A percentile compares a stretch with the other conserved stretches of the same genome.
Conservation (phyloP, 2,888 invertebrate genomes). For the Amaurobius ferox region DNA sequence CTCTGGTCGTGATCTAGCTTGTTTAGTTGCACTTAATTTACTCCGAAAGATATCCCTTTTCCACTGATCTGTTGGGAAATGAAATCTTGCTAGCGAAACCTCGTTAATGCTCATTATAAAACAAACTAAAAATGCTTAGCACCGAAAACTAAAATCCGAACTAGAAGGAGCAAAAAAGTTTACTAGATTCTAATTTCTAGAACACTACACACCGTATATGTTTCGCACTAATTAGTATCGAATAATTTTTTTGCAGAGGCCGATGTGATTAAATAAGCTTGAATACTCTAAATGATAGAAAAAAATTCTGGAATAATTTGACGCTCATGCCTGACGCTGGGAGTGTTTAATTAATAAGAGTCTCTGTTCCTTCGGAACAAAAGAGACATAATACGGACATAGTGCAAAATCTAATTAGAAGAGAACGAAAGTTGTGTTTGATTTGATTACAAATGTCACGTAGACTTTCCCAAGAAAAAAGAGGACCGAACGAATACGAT, state of each 20-base stretch:
- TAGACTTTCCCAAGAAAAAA: conserved; percentile 36
- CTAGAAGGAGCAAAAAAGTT: conserved; percentile 24
- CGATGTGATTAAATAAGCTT: conserved; percentile 51
- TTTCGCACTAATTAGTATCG: conserved; percentile 59
- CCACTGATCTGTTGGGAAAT: conserved; percentile 22
- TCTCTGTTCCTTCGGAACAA: conserved; percentile 34
- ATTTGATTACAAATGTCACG: conserved; percentile 65
- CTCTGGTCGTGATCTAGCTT: background rate
- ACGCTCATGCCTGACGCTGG: conserved; percentile 31
- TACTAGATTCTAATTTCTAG: conserved; percentile 15
- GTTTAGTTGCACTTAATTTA: conserved; percentile 4
- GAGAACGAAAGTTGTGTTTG: conserved; percentile 54
- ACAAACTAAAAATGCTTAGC: conserved; percentile 7
- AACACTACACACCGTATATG: conserved; percentile 34
- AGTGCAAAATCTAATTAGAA: conserved; percentile 61
- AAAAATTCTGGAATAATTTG: conserved; percentile 31
- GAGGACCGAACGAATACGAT: conserved; percentile 30
- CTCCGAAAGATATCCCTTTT: background rate
- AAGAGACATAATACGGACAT: conserved; percentile 39
- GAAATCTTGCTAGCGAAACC: conserved; percentile 18
- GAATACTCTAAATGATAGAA: conserved; percentile 50
- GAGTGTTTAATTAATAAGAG: conserved; percentile 55
- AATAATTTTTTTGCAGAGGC: conserved; percentile 27
- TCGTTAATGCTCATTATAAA: conserved; percentile 46
- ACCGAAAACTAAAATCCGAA: conserved; percentile 24